Conservation (phyloP, 2,888 invertebrate genomes). For the Macaria liturata region DNA sequence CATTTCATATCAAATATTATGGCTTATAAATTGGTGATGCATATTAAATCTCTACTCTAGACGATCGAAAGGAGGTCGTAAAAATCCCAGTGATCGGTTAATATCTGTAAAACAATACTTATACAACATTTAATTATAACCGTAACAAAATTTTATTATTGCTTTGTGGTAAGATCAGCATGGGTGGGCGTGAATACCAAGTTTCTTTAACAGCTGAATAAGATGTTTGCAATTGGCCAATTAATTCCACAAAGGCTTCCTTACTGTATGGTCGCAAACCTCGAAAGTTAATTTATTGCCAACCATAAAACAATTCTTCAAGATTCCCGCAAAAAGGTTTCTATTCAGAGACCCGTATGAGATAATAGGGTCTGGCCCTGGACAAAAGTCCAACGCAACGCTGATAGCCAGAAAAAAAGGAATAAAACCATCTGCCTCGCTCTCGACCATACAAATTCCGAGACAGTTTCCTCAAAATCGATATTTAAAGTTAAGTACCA, state of each 20-base stretch:
- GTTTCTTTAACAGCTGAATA: constrained; percentile 5
- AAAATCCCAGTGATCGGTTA: constrained; percentile 16
- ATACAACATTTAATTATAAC: constrained; percentile 7
- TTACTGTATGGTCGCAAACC: constrained; percentile 47
- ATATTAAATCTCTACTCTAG: constrained; percentile 22
- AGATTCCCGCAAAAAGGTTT: constrained; percentile 73
- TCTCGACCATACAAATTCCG: constrained; percentile 66
- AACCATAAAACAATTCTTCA: constrained; percentile 79
- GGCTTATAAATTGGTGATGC: constrained; percentile 21
- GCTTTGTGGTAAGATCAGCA: not conserved
- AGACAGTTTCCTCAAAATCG: constrained; percentile 69
- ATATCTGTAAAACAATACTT: constrained; percentile 21
- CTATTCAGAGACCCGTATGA: constrained; percentile 71
- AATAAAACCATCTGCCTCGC: constrained; percentile 73
- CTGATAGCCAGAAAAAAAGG: constrained; percentile 58
- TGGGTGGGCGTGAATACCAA: constrained; percentile 13
- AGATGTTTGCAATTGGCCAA: constrained; percentile 12
- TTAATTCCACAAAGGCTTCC: constrained; percentile 47
- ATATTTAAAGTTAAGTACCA: constrained; percentile 77
- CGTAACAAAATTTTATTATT: not conserved
- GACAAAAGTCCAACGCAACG: constrained; percentile 76
- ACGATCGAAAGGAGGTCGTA: constrained; percentile 21
- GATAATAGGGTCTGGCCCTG: constrained; percentile 75
- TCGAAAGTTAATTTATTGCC: constrained; percentile 68
- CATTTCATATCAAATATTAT: constrained; percentile 40